These are phyloP conservation scores for Hyles euphorbiae DNA, from an alignment of 1,140 invertebrate genomes.

Conservation along the genomic window DNA sequence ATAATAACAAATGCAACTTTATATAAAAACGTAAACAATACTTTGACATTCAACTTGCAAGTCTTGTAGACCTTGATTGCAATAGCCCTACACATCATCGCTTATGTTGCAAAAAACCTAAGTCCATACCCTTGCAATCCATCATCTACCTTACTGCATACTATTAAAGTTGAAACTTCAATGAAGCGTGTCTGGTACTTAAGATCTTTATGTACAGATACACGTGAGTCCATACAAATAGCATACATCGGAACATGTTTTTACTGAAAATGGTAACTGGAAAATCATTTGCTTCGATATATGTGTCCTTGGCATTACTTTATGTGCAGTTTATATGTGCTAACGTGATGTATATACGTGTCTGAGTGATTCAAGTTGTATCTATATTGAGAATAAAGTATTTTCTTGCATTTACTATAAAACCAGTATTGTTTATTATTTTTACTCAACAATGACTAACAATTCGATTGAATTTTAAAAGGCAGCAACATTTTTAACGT, in stretches of 20 bases:
- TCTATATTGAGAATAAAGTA: not conserved
- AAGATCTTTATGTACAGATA: constrained; percentile 2
- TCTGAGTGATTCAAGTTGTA: constrained; percentile 1
- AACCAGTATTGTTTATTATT: too few species aligned
- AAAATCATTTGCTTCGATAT: constrained; percentile 40
- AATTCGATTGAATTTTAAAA: too few species aligned
- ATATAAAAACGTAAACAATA: constrained; percentile 37
- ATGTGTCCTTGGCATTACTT: constrained; percentile 59
- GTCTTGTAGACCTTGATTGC: constrained; percentile 39
- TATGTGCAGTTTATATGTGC: constrained; percentile 2
- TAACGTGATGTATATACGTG: not conserved
- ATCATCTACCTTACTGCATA: constrained; percentile 9
- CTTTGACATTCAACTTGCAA: constrained; percentile 44
- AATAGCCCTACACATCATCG: constrained; percentile 23
- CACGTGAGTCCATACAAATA: constrained; percentile 5
- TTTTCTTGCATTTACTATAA: too few species aligned
- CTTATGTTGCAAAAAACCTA: not conserved
- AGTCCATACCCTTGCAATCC: constrained; percentile 1
- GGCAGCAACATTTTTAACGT: too few species aligned
- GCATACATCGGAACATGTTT: constrained; percentile 43
- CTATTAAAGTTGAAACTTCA: constrained; percentile 4
- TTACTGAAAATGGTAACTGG: constrained; percentile 69
- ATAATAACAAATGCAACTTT: constrained; percentile 1
- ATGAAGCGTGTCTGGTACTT: not conserved
- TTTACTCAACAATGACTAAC: too few species aligned